These are phyloP conservation scores for Cheumatopsyche charites DNA, from an alignment of 1,140 invertebrate species.

Conservation along the genomic window DNA sequence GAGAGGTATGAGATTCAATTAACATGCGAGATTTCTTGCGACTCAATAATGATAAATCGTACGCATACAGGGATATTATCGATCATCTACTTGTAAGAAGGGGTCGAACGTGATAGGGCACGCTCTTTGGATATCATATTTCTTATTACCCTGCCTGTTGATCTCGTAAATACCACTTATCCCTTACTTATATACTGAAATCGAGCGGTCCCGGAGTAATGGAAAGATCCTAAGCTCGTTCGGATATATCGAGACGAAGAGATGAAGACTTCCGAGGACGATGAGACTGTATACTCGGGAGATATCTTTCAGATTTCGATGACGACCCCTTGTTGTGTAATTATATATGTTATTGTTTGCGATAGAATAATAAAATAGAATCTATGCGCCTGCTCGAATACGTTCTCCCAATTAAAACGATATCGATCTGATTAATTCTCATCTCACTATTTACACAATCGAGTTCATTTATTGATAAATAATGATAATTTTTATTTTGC, in stretches of 20 bases:
- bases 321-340: slow-evolving; percentile 36
- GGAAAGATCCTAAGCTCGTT: slow-evolving; percentile 25
- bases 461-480: too few species aligned
- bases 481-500: too few species aligned
- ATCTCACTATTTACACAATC: too few species aligned
- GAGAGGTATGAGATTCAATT: neutral
- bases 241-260: neutral
- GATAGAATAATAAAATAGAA: neutral
- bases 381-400: neutral
- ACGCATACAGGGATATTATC: neutral
- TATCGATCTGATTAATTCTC: too few species aligned
- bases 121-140: slow-evolving; percentile 43
- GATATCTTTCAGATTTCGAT: slow-evolving; percentile 2
- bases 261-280: neutral
- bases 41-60: too few species aligned
- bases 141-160: slow-evolving; percentile 45
- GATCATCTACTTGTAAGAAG: slow-evolving; percentile 1
- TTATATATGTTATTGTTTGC: slow-evolving; percentile 33
- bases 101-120: slow-evolving; percentile 43
- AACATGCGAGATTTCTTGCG: neutral
- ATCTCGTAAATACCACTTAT: slow-evolving; percentile 46
- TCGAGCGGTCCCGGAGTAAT: slow-evolving; percentile 34
- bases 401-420: too few species aligned
- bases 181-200: slow-evolving; percentile 35
- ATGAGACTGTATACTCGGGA: neutral